Evolutionary conservation across 2,113 vertebrate species (phyloP).

Genomic region (Tragelaphus strepsiceros): DNA sequence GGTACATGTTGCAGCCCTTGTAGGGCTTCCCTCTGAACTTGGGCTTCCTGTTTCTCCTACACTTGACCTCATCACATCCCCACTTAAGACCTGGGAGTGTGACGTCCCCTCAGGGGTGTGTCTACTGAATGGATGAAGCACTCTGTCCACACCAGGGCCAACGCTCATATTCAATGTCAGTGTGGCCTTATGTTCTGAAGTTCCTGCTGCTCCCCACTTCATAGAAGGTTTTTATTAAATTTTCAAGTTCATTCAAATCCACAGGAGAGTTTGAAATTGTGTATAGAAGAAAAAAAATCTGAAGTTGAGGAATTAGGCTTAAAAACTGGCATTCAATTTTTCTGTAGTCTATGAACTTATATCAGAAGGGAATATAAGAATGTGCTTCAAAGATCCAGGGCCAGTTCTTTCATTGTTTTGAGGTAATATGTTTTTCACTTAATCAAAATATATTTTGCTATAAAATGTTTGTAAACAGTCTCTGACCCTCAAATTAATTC

Average conservation of each 20-base stretch:
- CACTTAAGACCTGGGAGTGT: neutral
- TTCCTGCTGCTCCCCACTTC: neutral
- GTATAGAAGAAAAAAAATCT: neutral
- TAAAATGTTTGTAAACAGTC: neutral
- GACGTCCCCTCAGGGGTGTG: accelerated
- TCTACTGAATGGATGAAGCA: neutral
- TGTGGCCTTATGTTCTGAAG: neutral
- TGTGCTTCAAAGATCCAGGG: neutral
- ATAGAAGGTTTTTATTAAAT: neutral
- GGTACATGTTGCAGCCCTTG: neutral
- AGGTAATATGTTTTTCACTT: neutral
- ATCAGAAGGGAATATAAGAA: neutral
- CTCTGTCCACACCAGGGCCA: neutral
- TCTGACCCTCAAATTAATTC: neutral
- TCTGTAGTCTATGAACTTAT: neutral
- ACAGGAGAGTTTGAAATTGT: neutral
- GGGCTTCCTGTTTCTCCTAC: neutral
- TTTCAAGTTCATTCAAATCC: neutral
- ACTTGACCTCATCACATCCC: neutral
- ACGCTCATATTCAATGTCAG: neutral
- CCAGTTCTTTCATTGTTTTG: neutral
- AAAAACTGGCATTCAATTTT: neutral
- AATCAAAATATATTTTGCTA: neutral
- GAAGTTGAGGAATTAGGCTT: neutral
- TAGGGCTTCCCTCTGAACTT: neutral